These are phyloP conservation scores for Saccostrea echinata DNA, from an alignment of 1,140 invertebrate genomes.

Conservation along the genomic window DNA sequence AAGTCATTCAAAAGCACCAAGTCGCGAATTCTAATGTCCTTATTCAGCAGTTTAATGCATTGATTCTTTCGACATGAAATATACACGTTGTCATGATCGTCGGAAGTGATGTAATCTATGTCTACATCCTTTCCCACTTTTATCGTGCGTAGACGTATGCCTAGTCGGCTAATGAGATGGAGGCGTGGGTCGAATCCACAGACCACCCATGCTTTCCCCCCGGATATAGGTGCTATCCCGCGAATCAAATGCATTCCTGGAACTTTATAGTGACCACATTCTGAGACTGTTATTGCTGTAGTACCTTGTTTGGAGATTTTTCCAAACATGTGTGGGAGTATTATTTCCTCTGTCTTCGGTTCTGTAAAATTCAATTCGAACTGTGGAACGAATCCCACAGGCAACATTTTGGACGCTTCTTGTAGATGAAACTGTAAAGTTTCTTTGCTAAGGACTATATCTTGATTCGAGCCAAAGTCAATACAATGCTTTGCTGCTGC, in stretches of 20 bases:
- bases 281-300: conserved; percentile 13
- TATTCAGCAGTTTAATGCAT: conserved; percentile 51
- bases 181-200: conserved; percentile 54
- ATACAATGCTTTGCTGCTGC: conserved; percentile 50
- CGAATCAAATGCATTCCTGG: conserved; percentile 49
- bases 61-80: conserved; percentile 52
- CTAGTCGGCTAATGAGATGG: conserved; percentile 43
- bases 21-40: conserved; percentile 50
- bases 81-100: conserved; percentile 45
- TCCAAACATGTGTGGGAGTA: conserved; percentile 36
- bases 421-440: conserved; percentile 46
- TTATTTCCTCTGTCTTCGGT: neutral
- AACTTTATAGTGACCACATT: conserved; percentile 39
- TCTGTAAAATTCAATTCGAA: conserved; percentile 38
- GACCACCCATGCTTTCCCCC: conserved; percentile 43
- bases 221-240: conserved; percentile 47
- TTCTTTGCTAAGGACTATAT: conserved; percentile 43
- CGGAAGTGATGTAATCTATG: conserved; percentile 53
- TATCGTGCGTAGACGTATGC: conserved; percentile 44
- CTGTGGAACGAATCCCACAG: conserved; percentile 47
- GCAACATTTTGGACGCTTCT: conserved; percentile 44
- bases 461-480: conserved; percentile 47
- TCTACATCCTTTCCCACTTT: conserved; percentile 50
- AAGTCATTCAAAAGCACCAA: conserved; percentile 46
- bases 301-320: conserved; percentile 23